A percentile compares a stretch with the other conserved stretches of the same genome.
Conservation (phyloP, 92 coral and sea anemone species). For the Umimayanthus kanabou region DNA sequence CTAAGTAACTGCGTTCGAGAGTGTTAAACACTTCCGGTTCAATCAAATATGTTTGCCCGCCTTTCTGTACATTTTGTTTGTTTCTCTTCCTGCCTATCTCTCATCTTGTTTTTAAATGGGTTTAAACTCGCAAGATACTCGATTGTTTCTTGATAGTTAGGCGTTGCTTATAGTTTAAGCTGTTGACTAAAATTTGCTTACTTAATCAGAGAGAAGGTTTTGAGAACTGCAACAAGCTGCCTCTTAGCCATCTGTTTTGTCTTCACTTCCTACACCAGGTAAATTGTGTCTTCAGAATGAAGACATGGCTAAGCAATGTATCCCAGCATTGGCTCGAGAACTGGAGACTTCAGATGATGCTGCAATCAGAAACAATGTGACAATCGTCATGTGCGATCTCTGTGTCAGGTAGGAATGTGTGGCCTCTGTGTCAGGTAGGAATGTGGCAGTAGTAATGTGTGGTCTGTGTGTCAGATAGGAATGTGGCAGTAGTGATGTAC, state of each 20-base stretch:
- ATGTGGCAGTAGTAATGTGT: slow-evolving; percentile 52
- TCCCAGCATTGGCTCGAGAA: slow-evolving; percentile 90
- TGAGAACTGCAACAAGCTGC: not conserved
- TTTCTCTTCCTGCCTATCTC: not conserved
- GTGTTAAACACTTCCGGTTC: not conserved
- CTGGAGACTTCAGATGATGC: slow-evolving; percentile 89
- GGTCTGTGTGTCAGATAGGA: not conserved
- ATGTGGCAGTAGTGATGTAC: slow-evolving; percentile 80
- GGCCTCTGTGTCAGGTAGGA: not conserved
- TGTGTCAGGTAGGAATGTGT: slow-evolving; percentile 77
- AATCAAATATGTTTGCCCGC: not conserved
- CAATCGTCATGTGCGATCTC: slow-evolving; percentile 93
- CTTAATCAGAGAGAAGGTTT: not conserved
- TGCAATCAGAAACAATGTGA: slow-evolving; percentile 92
- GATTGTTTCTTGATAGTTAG: not conserved
- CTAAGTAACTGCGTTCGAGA: not conserved
- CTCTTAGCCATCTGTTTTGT: not conserved
- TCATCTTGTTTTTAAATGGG: too few species aligned
- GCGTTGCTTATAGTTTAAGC: too few species aligned
- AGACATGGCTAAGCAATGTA: slow-evolving; percentile 88
- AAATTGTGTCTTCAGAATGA: slow-evolving; percentile 98
- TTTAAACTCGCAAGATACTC: not conserved
- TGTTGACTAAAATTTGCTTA: not conserved
- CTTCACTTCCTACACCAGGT: slow-evolving; percentile 45
- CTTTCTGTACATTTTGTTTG: too few species aligned